Evolutionary conservation across 2,113 vertebrate genomes (phyloP), one percentile per base, ranked within the genome.

Genomic region (Poecilia latipinna): DNA sequence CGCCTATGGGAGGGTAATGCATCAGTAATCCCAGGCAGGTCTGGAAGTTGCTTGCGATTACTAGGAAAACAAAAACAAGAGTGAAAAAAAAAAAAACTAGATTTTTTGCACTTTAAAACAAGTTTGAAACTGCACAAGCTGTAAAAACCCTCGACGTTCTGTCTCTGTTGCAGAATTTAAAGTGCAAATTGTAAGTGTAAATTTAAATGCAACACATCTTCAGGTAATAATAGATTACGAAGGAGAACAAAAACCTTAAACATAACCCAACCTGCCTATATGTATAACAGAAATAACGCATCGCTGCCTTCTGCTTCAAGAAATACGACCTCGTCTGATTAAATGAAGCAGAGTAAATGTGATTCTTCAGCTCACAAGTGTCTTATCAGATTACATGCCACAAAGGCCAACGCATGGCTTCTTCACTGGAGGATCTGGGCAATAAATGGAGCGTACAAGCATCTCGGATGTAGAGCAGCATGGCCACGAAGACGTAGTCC

Each of bases 21-120:
- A 99, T 99, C 78, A 99, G 94, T 71, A 99, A 96, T 82, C 98
- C 97, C 74, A 99, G 93, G 88, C 98, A 99, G 65, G 97, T 99
- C 92, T 99, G 98, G 90, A 99, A 99, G 94, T 98, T 99, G 94
- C 97, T 99, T 72, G 98, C 97, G 80, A 99, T 99, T 93, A 99
- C 98, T 99, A 86, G 68, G 88, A 86, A 19, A 86, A 44, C 35
- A 93, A 0, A 8, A 0, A 8, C 31, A 37, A 8, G 66, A 11
- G 42, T 33, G 31, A 42, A 2, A 2, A 2, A 2, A 42, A 2
- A 2, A 2, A 2, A 63, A 39, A 65, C 22, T 26, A 64, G 29
- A 29, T 31, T 65, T 48, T 19, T 48, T 17, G 4, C 8, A 5
- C 28, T 65, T 19, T 70, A 28, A 29, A 12, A 68, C 44, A 39